Conservation (phyloP, 1,140 invertebrate genomes). For the Drosophila rhopaloa region DNA sequence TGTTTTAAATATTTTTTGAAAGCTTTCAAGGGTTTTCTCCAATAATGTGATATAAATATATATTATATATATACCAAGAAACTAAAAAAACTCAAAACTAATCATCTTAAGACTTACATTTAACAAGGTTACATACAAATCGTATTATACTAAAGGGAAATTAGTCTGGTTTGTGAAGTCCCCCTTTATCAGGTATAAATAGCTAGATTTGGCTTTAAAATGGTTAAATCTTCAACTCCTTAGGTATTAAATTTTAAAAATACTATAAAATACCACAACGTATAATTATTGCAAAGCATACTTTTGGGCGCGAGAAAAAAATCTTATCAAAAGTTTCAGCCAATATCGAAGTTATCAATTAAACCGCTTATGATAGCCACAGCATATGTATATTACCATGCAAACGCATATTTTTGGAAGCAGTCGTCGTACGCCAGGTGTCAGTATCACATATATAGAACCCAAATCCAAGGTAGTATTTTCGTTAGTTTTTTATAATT, state of each 20-base stretch:
- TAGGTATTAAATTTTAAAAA: background rate
- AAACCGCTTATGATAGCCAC: constrained; percentile 16
- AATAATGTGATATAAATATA: too few relatives aligned
- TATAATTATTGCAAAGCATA: background rate
- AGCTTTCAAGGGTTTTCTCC: too few relatives aligned
- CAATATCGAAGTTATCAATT: constrained; percentile 45
- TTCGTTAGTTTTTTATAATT: constrained; percentile 2
- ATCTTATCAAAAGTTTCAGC: constrained; percentile 27
- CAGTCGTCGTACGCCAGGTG: constrained; percentile 29
- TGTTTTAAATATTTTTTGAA: too few relatives aligned
- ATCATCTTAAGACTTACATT: too few relatives aligned
- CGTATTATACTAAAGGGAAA: too few relatives aligned
- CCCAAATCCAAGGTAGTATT: constrained; percentile 5
- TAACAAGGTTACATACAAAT: too few relatives aligned
- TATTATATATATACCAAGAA: too few relatives aligned
- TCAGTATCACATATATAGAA: background rate
- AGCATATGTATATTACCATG: constrained; percentile 32
- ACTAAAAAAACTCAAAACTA: too few relatives aligned
- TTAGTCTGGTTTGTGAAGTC: too few relatives aligned
- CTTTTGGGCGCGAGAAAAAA: constrained; percentile 13
- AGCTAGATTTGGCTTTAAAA: background rate
- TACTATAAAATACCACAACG: background rate
- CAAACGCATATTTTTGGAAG: constrained; percentile 8
- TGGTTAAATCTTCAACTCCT: too few relatives aligned
- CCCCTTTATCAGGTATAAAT: too few relatives aligned